Evolutionary conservation across 2,888 invertebrate genomes (phyloP).

Genomic region (Leucozona laternaria): DNA sequence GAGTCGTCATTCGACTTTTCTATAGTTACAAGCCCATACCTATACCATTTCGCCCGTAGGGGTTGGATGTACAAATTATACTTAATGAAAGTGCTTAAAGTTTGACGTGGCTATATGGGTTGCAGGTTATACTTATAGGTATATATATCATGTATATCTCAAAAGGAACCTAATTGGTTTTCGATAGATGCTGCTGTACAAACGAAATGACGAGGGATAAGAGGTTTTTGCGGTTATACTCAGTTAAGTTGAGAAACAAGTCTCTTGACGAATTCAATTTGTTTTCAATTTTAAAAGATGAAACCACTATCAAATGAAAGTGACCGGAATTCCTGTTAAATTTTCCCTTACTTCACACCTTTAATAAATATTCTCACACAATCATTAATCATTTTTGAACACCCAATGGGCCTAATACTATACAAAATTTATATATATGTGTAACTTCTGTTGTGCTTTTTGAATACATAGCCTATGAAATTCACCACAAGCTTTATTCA

Average conservation of each 20-base stretch:
- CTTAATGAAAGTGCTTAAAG: constrained; percentile 65
- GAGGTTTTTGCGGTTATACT: constrained; percentile 8
- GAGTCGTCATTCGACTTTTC: constrained; percentile 13
- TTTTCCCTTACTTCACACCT: constrained; percentile 4
- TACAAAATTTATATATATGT: constrained; percentile 9
- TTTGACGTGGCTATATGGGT: constrained; percentile 41
- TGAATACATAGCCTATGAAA: neutral
- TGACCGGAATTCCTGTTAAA: constrained; percentile 16
- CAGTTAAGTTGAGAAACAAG: neutral
- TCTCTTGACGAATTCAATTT: constrained; percentile 21
- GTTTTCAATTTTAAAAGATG: neutral
- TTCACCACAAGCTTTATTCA: constrained; percentile 40
- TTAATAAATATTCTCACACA: neutral
- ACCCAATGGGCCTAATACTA: constrained; percentile 12
- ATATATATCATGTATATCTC: neutral
- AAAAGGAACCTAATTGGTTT: constrained; percentile 36
- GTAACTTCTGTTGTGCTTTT: neutral
- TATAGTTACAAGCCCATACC: neutral
- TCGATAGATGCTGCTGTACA: constrained; percentile 29
- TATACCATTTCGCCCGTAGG: neutral
- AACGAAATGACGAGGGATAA: neutral
- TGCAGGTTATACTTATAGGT: neutral
- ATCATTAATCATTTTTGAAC: constrained; percentile 54
- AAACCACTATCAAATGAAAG: constrained; percentile 11
- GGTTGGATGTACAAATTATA: constrained; percentile 55